Conservation (phyloP, 2,113 vertebrate genomes). For the Rhea pennata region DNA sequence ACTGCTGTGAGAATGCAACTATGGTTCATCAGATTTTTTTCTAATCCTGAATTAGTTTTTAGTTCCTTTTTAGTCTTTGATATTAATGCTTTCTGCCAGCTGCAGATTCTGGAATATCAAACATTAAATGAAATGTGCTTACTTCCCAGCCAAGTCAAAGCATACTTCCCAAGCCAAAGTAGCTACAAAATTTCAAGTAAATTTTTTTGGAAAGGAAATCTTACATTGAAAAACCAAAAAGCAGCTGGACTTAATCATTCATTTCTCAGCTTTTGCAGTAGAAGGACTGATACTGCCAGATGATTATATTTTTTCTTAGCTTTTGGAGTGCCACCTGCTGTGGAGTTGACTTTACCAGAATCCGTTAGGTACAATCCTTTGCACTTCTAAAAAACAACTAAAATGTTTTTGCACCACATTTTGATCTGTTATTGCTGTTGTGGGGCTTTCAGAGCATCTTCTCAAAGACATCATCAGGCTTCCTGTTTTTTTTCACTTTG, state of each 20-base stretch:
- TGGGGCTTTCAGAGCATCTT: not conserved
- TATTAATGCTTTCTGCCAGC: not conserved
- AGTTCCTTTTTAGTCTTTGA: not conserved
- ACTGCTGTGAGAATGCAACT: not conserved
- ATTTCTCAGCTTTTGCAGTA: not conserved
- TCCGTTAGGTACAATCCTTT: not conserved
- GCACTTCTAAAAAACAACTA: not conserved
- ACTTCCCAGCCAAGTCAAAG: not conserved
- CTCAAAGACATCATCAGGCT: not conserved
- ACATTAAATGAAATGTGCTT: not conserved
- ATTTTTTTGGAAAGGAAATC: not conserved
- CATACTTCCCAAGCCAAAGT: not conserved
- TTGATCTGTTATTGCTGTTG: not conserved
- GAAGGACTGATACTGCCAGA: not conserved
- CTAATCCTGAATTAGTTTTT: not conserved
- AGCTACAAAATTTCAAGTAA: not conserved
- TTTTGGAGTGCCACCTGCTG: not conserved
- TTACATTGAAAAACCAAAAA: not conserved
- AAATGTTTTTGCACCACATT: not conserved
- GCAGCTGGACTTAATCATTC: rapidly evolving
- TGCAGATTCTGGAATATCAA: not conserved
- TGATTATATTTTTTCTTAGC: not conserved
- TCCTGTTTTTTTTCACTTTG: not conserved
- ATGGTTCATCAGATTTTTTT: not conserved
- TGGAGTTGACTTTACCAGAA: not conserved